These are phyloP conservation scores for Gallinago paraguaiae DNA, from an alignment of 2,113 vertebrate species.

Conservation along the genomic window DNA sequence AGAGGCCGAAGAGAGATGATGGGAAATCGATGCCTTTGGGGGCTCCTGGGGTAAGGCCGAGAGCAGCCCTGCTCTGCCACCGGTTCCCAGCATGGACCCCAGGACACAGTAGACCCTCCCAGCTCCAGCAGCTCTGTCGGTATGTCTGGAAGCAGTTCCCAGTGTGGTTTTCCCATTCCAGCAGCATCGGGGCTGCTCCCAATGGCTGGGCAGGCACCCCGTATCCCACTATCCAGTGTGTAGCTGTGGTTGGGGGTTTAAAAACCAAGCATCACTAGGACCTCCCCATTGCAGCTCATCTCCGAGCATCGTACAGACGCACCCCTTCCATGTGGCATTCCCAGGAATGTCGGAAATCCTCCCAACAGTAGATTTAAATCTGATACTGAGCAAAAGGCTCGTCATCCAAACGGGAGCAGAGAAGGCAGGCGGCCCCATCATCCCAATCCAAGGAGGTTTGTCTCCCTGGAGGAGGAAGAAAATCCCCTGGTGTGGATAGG, in stretches of 20 bases:
- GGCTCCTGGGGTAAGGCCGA: not conserved
- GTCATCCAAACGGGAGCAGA: not conserved
- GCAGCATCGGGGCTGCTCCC: not conserved
- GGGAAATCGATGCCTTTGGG: not conserved
- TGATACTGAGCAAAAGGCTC: not conserved
- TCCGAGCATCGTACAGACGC: fast-evolving
- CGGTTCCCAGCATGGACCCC: not conserved
- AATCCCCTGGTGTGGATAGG: not conserved
- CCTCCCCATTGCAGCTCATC: not conserved
- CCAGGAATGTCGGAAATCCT: not conserved
- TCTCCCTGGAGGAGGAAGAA: not conserved
- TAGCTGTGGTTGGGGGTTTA: fast-evolving
- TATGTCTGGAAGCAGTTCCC: not conserved
- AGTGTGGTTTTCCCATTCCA: not conserved
- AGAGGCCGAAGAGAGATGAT: not conserved
- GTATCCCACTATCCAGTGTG: fast-evolving
- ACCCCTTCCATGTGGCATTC: not conserved
- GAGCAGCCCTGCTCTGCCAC: not conserved
- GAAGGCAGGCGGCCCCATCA: not conserved
- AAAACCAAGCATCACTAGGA: not conserved
- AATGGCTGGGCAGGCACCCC: not conserved
- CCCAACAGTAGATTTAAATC: not conserved
- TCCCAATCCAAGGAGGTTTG: not conserved
- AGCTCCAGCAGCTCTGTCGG: not conserved
- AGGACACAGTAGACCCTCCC: not conserved